phyloP scores from a whole-genome alignment of 2,113 vertebrate species.

The Phyllostomus hastatus region DNA sequence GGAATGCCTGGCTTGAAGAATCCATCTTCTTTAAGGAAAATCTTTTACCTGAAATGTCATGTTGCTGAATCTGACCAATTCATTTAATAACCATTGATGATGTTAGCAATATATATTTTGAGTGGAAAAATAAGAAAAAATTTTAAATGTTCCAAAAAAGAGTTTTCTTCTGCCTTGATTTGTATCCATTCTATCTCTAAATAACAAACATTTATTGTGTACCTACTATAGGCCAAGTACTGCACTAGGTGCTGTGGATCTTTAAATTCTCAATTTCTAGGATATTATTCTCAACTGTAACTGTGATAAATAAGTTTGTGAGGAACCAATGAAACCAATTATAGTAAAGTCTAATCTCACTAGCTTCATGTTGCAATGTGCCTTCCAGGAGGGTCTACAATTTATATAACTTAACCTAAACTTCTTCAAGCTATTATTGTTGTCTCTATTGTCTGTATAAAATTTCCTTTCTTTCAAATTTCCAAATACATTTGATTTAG shows the following conservation, averaged over 20 bases:
- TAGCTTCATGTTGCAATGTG: background rate
- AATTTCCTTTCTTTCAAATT: background rate
- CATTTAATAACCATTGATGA: background rate
- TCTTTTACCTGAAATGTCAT: background rate
- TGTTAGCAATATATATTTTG: background rate
- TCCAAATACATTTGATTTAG: background rate
- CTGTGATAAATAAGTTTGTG: background rate
- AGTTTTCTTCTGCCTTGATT: background rate
- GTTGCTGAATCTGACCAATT: background rate
- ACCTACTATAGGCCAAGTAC: background rate
- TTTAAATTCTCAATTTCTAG: conserved; percentile 32
- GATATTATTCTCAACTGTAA: background rate
- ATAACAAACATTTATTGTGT: background rate
- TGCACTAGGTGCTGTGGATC: background rate
- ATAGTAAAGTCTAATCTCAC: background rate
- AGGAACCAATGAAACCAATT: background rate
- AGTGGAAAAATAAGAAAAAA: background rate
- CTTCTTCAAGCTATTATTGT: background rate
- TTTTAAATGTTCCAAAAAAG: background rate
- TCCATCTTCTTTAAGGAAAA: background rate
- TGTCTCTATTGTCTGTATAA: background rate
- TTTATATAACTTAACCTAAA: background rate
- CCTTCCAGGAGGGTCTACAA: background rate
- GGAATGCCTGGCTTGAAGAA: background rate
- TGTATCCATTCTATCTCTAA: background rate